Evolutionary conservation across 2,888 invertebrate species (phyloP).

Genomic region (Falcaria lacertinaria): DNA sequence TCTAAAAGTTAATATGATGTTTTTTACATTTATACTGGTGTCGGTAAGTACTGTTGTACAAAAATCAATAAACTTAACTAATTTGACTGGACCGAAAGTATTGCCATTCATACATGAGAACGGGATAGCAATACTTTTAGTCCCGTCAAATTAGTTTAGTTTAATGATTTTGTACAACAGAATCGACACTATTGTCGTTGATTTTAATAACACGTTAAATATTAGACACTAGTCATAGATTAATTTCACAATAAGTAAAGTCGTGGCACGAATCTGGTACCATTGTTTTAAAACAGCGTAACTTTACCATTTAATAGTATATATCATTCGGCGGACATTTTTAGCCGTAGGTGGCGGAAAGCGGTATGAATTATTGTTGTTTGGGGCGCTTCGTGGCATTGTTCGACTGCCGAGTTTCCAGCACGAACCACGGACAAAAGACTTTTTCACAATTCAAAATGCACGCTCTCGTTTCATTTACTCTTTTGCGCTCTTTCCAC

Average conservation of each 20-base stretch:
- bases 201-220: no score
- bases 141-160: no score
- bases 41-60: no score
- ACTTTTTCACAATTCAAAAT: conserved; percentile 76
- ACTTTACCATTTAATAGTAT: conserved; percentile 76
- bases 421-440: conserved; percentile 67
- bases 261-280: conserved; percentile 47
- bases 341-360: conserved; percentile 79
- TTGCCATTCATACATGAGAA: no score
- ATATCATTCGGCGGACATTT: conserved; percentile 77
- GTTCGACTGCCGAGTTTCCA: conserved; percentile 68
- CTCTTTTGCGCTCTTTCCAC: conserved; percentile 74
- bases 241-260: conserved; percentile 55
- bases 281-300: conserved; percentile 76
- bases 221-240: no score
- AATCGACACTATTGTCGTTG: no score
- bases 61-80: no score
- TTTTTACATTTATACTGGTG: background rate
- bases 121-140: no score
- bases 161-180: no score
- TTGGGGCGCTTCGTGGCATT: conserved; percentile 71
- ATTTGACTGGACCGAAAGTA: no score
- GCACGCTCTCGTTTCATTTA: conserved; percentile 78
- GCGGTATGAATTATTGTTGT: conserved; percentile 79
- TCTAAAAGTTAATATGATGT: conserved; percentile 44